Evolutionary conservation across 2,888 invertebrate species (phyloP).

Genomic region (Epirrhoe alternata): DNA sequence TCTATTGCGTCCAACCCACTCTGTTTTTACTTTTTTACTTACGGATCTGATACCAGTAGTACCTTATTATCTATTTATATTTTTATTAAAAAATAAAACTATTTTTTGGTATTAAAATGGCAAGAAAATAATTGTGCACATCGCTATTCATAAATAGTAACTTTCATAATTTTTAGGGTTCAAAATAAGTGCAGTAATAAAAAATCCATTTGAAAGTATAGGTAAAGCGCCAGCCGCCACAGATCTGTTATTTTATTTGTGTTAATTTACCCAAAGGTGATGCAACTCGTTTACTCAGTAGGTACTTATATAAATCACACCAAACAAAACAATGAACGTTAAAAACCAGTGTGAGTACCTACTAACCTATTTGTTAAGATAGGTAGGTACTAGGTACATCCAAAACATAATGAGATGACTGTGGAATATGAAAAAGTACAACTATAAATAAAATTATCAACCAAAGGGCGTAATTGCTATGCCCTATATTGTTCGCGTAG

Average conservation of each 20-base stretch:
- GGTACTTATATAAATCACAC: neutral
- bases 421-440: neutral
- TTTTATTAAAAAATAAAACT: no score
- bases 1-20: neutral
- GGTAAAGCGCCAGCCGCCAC: neutral
- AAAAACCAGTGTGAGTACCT: neutral
- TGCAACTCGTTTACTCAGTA: conserved; percentile 10
- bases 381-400: neutral
- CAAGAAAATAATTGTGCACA: no score
- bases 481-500: conserved; percentile 10
- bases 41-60: no score
- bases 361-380: neutral
- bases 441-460: neutral
- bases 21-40: neutral
- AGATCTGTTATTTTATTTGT: neutral
- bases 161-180: conserved; percentile 3
- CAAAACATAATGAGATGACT: neutral
- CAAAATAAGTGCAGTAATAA: neutral
- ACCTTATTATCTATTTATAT: no score
- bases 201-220: conserved; percentile 1
- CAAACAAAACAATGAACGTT: neutral
- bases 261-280: conserved; percentile 13
- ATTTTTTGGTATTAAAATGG: no score
- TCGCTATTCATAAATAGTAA: neutral
- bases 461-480: conserved; percentile 16